Percentiles rank a stretch among this genome's conserved stretches.
phyloP scores from a whole-genome alignment of 37 sponge, comb jelly and placozoan species.

The Theonella swinhoei region DNA sequence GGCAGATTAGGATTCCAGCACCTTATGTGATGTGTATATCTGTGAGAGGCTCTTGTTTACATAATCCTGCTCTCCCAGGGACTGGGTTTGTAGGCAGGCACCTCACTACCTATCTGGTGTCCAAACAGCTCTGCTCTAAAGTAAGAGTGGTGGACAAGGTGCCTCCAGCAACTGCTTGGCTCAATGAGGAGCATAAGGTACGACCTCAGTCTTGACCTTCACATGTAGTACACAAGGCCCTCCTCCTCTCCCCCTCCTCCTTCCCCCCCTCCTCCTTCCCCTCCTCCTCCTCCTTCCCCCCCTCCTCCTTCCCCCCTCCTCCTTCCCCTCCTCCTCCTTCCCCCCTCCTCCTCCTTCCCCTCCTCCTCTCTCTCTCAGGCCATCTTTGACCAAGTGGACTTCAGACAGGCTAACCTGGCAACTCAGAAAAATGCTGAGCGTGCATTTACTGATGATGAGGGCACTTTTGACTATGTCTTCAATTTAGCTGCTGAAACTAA shows the following conservation, averaged over 20 bases:
- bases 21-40: too few species aligned
- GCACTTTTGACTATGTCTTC: constrained; percentile 79
- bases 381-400: constrained; percentile 77
- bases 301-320: not conserved
- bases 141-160: constrained; percentile 91
- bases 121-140: constrained; percentile 58
- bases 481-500: constrained; percentile 96
- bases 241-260: not conserved
- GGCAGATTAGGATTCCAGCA: too few species aligned
- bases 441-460: constrained; percentile 65
- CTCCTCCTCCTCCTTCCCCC: not conserved
- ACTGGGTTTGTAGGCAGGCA: constrained; percentile 91
- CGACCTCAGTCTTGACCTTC: not conserved
- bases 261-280: not conserved
- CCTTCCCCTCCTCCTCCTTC: not conserved
- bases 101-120: constrained; percentile 66
- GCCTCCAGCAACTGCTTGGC: constrained; percentile 89
- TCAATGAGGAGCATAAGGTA: constrained; percentile 90
- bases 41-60: too few species aligned
- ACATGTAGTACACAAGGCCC: too few species aligned
- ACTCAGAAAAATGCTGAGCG: constrained; percentile 55
- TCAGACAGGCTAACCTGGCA: constrained; percentile 84
- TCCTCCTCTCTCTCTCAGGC: too few species aligned
- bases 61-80: too few species aligned
- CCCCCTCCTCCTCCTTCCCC: not conserved